These are phyloP conservation scores for Actinernus sp. DNA, from an alignment of 92 coral and sea anemone genomes.

Conservation along the genomic window DNA sequence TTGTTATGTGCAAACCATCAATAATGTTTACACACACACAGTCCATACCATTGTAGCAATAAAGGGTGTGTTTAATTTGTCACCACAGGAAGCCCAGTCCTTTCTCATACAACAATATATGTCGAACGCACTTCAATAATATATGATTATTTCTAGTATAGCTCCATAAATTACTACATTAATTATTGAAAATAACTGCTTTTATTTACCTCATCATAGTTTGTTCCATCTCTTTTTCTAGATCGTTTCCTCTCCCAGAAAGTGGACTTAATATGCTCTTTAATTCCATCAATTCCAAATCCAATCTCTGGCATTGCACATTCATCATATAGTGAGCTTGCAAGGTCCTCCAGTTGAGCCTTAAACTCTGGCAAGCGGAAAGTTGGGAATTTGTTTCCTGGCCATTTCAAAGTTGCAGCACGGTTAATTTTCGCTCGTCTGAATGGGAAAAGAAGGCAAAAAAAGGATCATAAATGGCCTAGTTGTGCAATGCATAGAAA, in stretches of 20 bases:
- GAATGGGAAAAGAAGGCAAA: not conserved
- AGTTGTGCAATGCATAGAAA: not conserved
- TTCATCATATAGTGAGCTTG: slow-evolving; percentile 1
- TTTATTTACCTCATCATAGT: slow-evolving; percentile 5
- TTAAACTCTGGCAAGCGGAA: slow-evolving; percentile 10
- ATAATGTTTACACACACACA: too few species aligned
- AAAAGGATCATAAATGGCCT: not conserved
- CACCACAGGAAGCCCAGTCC: too few species aligned
- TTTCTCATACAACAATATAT: too few species aligned
- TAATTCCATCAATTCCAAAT: slow-evolving; percentile 6
- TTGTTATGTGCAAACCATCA: too few species aligned
- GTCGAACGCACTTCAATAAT: too few species aligned
- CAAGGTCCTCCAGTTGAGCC: slow-evolving; percentile 5
- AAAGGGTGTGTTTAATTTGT: too few species aligned
- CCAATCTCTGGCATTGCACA: slow-evolving; percentile 14
- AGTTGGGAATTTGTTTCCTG: slow-evolving; percentile 9
- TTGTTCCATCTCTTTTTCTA: slow-evolving; percentile 11
- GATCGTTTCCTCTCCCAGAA: slow-evolving; percentile 10
- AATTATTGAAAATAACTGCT: slow-evolving; percentile 2
- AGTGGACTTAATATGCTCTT: slow-evolving; percentile 13
- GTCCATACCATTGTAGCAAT: too few species aligned
- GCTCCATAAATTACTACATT: too few species aligned
- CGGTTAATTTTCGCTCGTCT: slow-evolving; percentile 5
- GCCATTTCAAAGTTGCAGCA: slow-evolving; percentile 8
- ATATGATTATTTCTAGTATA: too few species aligned